Conservation (phyloP, 2,797 vertebrate genomes). For the Hippopotamyrus pictus region DNA sequence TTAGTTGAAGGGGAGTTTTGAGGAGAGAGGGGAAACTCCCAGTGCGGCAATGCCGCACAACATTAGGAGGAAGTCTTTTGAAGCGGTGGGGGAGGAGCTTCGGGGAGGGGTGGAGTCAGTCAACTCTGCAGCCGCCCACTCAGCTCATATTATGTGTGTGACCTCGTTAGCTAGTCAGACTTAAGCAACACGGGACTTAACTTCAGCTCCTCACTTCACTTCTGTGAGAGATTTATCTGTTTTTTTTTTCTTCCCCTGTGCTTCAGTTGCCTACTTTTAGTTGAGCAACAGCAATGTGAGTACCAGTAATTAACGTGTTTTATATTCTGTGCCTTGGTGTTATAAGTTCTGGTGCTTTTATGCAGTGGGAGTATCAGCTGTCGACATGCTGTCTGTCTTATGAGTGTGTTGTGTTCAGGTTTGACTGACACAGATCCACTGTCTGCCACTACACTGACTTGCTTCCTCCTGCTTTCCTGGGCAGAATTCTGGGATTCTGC, state of each 20-base stretch:
- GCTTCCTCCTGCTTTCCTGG: constrained; percentile 48
- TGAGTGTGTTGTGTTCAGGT: background rate
- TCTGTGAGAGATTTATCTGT: background rate
- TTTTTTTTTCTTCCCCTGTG: background rate
- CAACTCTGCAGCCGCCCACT: constrained; percentile 34
- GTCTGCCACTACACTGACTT: background rate
- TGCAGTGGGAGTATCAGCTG: background rate
- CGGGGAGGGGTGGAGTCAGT: constrained; percentile 13
- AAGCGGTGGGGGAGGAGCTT: background rate
- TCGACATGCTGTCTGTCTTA: background rate
- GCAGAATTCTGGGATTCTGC: constrained; percentile 88
- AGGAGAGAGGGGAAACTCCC: background rate
- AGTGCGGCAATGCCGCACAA: background rate
- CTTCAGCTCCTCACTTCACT: background rate
- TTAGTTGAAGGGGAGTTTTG: background rate
- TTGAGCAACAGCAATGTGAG: background rate
- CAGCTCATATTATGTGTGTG: constrained; percentile 12
- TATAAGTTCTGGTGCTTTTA: background rate
- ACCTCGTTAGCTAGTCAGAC: constrained; percentile 36
- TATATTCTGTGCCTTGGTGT: background rate
- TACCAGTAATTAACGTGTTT: background rate
- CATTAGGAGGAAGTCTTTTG: background rate
- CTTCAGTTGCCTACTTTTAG: background rate
- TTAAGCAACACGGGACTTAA: constrained; percentile 16
- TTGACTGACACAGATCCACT: background rate